Evolutionary conservation across 23 tunicate genomes (phyloP).

Genomic region (Botrylloides violaceus): DNA sequence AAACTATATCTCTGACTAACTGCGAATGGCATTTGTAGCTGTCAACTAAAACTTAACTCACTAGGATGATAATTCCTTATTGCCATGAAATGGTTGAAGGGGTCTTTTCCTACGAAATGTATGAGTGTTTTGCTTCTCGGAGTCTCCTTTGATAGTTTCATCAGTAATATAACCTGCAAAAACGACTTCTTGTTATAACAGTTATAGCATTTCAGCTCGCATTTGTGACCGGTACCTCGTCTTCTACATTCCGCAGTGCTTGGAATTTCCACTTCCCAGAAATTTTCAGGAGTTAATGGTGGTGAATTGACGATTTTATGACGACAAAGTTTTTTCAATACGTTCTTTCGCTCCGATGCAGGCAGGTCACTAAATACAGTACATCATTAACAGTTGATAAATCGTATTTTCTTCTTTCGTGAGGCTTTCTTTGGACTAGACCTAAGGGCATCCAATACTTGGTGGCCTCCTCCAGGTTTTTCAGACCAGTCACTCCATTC

Average conservation of each 20-base stretch:
- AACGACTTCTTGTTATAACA: neutral
- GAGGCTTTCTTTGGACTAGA: too few relatives aligned
- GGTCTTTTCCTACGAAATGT: neutral
- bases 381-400: too few relatives aligned
- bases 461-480: too few relatives aligned
- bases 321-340: constrained; percentile 47
- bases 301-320: constrained; percentile 53
- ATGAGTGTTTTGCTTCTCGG: neutral
- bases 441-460: too few relatives aligned
- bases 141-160: neutral
- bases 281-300: constrained; percentile 73
- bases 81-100: neutral
- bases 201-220: neutral
- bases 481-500: too few relatives aligned
- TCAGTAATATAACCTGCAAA: neutral
- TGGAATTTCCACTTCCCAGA: constrained; percentile 89
- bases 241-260: constrained; percentile 63
- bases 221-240: constrained; percentile 32
- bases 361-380: constrained; percentile 82
- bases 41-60: too few relatives aligned
- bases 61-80: neutral
- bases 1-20: too few relatives aligned
- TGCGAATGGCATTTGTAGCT: too few relatives aligned
- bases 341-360: constrained; percentile 35
- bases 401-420: too few relatives aligned